phyloP scores from a whole-genome alignment of 2,888 invertebrate genomes.

The Zootermopsis nevadensis region DNA sequence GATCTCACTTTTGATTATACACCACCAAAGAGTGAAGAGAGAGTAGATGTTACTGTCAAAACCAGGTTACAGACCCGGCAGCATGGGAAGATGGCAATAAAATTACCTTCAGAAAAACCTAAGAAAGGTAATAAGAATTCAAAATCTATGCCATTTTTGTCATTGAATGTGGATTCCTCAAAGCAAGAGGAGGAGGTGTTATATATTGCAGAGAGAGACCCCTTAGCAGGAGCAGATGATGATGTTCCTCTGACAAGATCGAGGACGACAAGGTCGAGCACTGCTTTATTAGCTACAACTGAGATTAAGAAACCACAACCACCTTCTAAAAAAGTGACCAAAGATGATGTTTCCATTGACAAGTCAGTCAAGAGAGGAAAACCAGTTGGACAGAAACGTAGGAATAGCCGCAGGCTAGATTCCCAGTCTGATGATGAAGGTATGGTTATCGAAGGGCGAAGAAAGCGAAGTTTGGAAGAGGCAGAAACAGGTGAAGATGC shows the following conservation, averaged over 20 bases:
- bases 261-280: constrained; percentile 19
- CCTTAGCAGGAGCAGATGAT: constrained; percentile 39
- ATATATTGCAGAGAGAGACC: constrained; percentile 34
- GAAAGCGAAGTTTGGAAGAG: constrained; percentile 40
- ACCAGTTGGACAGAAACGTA: constrained; percentile 46
- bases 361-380: background rate
- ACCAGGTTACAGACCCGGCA: constrained; percentile 1
- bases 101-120: background rate
- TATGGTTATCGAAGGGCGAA: background rate
- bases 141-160: background rate
- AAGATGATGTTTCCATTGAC: background rate
- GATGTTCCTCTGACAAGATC: constrained; percentile 21
- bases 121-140: background rate
- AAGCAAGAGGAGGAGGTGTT: constrained; percentile 28
- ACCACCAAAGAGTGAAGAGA: constrained; percentile 13
- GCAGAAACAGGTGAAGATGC: constrained; percentile 55
- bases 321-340: background rate
- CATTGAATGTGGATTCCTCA: constrained; percentile 15
- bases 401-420: constrained; percentile 25
- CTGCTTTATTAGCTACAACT: background rate
- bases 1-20: constrained; percentile 32
- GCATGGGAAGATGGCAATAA: background rate
- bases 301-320: background rate
- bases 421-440: constrained; percentile 44
- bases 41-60: background rate